Base-by-base conservation (phyloP, 1,140 invertebrate species). In the Papilio machaon region DNA sequence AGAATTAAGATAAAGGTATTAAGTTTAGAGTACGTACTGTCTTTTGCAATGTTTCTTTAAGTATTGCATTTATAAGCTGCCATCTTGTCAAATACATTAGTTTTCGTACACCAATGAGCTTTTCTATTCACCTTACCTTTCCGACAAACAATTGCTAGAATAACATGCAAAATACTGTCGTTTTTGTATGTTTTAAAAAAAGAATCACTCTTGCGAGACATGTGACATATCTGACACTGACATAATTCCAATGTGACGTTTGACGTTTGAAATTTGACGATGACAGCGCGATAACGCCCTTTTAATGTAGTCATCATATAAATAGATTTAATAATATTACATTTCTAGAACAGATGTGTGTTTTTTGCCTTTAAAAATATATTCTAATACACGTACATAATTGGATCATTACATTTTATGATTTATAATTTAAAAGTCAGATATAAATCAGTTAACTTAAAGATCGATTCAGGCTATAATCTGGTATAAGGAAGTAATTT, bases 201-300 rank as follows among this genome's bases (percentile, higher is more conserved):
- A 70, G 64, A 73, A 54, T 35, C 74, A 11, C 13, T 76, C 74
- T 54, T 76, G 74, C 74, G 52, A 76, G 54, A 54, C 74, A 54
- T 54, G 30, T 76, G 19, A 54, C 74, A 76, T 76, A 17, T 35
- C 23, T 54, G 74, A 54, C 74, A 58, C 7, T 76, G 74, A 76
- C 49, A 76, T 76, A 76, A 76, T 52, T 76, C 74, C 19, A 52
- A 7, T 54, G 74, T 76, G 43, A 76, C 47, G 23, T 52, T 54
- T 76, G 47, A 76, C 74, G 30, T 76, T 76, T 54, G 23, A 35
- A 35, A 70, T 60, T 60, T 19, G 11, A 70, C 64, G 49, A 76
- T 76, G 74, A 76, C 74, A 76, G 74, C 49, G 11, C 47, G 7
- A 35, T 35, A 76, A 76, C 74, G 74, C 74, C 74, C 19, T 54